Base-by-base conservation (phyloP, 2,797 vertebrate species). In the Morus bassanus region DNA sequence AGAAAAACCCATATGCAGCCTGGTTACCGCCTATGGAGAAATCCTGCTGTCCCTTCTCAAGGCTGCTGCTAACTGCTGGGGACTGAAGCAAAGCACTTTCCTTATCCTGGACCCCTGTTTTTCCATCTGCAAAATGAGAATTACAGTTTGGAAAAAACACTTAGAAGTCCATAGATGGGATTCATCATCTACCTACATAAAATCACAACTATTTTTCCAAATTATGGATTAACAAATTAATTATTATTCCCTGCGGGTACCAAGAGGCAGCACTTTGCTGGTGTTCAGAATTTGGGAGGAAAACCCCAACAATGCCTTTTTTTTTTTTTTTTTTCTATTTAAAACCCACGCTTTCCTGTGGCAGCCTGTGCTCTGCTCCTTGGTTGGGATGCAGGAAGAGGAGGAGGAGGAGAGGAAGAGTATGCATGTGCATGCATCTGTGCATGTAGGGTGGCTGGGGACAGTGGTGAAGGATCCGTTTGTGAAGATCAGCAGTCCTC, bases 401-500 rank as follows among this genome's bases (percentile, higher is more conserved):
- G 87, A 93, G 27, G 82, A 85, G 53, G 50, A 79, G 27, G 46
- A 64, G 54, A 91, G 59, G 68, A 79, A 63, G 45, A 21, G 13
- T 5, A 51, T 53, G 67, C 2, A 1, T 23, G 31, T 11, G 17
- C 2, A 0, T 25, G 27, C 11, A 9, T 23, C 11, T 35, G 24
- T 50, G 2, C 30, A 31, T 48, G 59, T 22, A 88, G 91, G 45
- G 91, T 91, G 92, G 69, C 48, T 76, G 89, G 39, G 31, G 56
- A 79, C 89, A 14, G 57, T 86, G 82, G 83, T 9, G 17, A 97
- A 84, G 94, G 95, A 97, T 97, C 94, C 95, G 96, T 98, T 96
- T 97, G 96, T 97, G 97, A 97, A 97, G 94, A 98, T 97, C 97
- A 98, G 96, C 97, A 98, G 95, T 98, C 97, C 97, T 95, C 37